phyloP scores from a whole-genome alignment of 1,140 invertebrate genomes.

The Plodia interpunctella region DNA sequence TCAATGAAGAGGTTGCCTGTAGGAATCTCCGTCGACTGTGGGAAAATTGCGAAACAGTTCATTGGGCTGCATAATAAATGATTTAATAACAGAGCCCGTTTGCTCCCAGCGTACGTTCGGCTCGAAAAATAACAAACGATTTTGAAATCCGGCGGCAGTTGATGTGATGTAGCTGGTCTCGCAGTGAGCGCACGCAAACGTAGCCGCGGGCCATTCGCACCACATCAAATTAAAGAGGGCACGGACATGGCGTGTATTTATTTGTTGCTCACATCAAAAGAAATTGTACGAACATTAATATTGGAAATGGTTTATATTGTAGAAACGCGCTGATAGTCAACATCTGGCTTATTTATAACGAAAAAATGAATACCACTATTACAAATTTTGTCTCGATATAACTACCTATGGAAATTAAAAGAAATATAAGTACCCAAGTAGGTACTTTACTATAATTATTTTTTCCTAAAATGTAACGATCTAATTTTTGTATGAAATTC shows the following conservation, averaged over 20 bases:
- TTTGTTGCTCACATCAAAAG: too few relatives aligned
- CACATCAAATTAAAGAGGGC: not conserved
- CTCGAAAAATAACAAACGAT: constrained; percentile 71
- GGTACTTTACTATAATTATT: too few relatives aligned
- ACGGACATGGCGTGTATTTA: not conserved
- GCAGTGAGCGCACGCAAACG: not conserved
- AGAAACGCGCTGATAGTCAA: too few relatives aligned
- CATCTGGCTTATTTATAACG: too few relatives aligned
- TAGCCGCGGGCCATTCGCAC: constrained; percentile 10
- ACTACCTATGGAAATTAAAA: too few relatives aligned
- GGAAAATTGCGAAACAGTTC: constrained; percentile 72
- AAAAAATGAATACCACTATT: too few relatives aligned
- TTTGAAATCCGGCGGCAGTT: constrained; percentile 56
- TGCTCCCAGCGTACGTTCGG: constrained; percentile 58
- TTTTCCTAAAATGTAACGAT: too few relatives aligned
- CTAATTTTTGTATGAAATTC: too few relatives aligned
- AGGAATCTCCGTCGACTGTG: constrained; percentile 39
- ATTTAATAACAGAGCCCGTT: constrained; percentile 73
- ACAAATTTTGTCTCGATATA: too few relatives aligned
- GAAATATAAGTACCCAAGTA: too few relatives aligned
- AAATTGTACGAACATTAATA: too few relatives aligned
- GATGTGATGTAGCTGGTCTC: constrained; percentile 27
- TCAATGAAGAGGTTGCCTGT: constrained; percentile 13
- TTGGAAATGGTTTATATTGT: too few relatives aligned
- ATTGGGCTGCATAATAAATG: constrained; percentile 73